Base-by-base conservation (phyloP, 2,797 vertebrate genomes). In the Anguilla marmorata region DNA sequence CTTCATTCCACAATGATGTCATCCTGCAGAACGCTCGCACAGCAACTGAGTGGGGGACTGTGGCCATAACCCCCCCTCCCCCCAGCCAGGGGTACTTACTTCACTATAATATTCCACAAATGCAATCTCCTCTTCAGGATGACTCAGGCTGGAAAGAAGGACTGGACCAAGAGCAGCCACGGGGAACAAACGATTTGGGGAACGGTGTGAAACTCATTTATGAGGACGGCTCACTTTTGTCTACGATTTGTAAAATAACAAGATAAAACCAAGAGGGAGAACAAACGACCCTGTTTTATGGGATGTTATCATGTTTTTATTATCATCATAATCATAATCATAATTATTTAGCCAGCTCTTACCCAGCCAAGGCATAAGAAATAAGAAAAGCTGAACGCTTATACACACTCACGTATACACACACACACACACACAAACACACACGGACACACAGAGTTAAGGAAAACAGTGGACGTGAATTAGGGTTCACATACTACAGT, bases 1-100 rank as follows among this genome's bases (percentile, higher is more conserved):
- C 86, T 93, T 90, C 89, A 93, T 94, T 94, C 93, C 88, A 95
- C 92, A 93, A 91, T 95, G 94, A 95, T 94, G 94, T 94, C 94
- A 95, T 94, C 90, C 90, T 33, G 91, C 89, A 94, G 89, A 92
- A 88, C 91, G 87, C 91, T 85, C 86, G 93, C 95, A 94, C 92
- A 93, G 93, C 91, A 94, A 93, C 93, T 93, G 93, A 90, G 92
- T 92, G 90, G 92, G 93, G 91, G 92, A 90, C 91, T 91, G 90
- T 92, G 93, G 93, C 92, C 90, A 16, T 95, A 94, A 95, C 93
- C 94, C 92, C 91, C 93, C 89, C 90, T 2, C 37, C 37, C 37
- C 37, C 37, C 37, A 41, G 37, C 94, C 93, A 91, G 92, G 92
- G 91, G 92, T 94, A 89, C 92, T 91, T 82, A 92, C 95, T 94